Evolutionary conservation across 2,888 invertebrate species (phyloP).

Genomic region (Drosophila mayaguana): DNA sequence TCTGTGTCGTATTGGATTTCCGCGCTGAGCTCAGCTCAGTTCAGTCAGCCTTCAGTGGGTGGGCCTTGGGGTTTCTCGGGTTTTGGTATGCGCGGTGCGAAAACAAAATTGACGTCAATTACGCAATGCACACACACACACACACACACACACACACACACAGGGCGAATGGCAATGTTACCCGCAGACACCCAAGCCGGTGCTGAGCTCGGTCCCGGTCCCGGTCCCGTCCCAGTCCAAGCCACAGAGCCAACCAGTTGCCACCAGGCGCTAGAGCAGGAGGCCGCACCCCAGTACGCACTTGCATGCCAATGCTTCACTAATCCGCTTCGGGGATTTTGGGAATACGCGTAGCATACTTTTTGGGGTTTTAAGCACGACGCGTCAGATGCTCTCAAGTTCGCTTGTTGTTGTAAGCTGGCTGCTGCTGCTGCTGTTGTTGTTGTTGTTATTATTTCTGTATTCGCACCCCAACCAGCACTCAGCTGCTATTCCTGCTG

Average conservation of each 20-base stretch:
- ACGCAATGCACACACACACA: conserved; percentile 80
- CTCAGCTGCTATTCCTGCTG: conserved; percentile 35
- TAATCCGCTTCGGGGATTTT: conserved; percentile 85
- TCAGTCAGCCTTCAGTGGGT: conserved; percentile 8
- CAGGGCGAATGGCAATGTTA: conserved; percentile 37
- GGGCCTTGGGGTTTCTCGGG: not conserved
- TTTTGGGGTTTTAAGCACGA: conserved; percentile 69
- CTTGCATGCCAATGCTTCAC: conserved; percentile 62
- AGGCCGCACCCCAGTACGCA: conserved; percentile 19
- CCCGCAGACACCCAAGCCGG: conserved; percentile 11
- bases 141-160: conserved; percentile 54
- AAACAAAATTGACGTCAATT: conserved; percentile 86
- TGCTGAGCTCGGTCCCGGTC: not conserved
- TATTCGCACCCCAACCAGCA: conserved; percentile 52
- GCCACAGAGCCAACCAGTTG: conserved; percentile 47
- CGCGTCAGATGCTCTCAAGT: conserved; percentile 67
- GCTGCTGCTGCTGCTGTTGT: conserved; percentile 41
- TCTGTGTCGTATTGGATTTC: conserved; percentile 75
- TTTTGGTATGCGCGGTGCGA: conserved; percentile 84
- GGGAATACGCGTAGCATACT: conserved; percentile 83
- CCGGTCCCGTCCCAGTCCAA: no score
- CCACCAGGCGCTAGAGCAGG: conserved; percentile 51
- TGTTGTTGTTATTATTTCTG: conserved; percentile 29
- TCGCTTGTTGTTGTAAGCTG: conserved; percentile 40
- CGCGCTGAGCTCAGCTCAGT: conserved; percentile 11